A percentile compares a stretch with the other conserved stretches of the same genome.
phyloP scores from a whole-genome alignment of 2,113 vertebrate genomes.

The Anser cygnoides region DNA sequence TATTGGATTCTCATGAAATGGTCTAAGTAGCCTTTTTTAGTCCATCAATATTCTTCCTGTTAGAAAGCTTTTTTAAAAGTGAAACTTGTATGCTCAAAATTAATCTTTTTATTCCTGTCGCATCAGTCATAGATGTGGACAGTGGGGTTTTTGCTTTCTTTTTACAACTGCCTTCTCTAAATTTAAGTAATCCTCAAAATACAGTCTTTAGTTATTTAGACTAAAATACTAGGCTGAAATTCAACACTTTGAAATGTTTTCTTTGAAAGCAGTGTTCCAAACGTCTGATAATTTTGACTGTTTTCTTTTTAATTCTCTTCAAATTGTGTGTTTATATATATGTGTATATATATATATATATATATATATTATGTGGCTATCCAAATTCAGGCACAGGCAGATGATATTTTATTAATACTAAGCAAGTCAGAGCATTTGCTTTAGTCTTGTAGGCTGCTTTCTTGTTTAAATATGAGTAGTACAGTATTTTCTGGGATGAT shows the following conservation, averaged over 20 bases:
- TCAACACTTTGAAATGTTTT: not conserved
- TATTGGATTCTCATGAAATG: not conserved
- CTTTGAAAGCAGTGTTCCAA: not conserved
- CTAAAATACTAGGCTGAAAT: not conserved
- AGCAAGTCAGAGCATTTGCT: not conserved
- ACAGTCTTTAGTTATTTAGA: not conserved
- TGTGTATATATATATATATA: too few species aligned
- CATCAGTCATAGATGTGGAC: fast-evolving
- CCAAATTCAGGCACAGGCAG: not conserved
- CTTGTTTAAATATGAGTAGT: not conserved
- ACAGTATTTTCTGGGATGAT: not conserved
- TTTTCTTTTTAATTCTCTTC: not conserved
- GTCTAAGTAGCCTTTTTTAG: not conserved
- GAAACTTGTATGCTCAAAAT: not conserved
- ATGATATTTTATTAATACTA: not conserved
- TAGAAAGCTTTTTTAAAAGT: not conserved
- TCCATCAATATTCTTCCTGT: not conserved
- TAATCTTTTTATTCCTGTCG: not conserved
- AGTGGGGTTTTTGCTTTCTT: not conserved
- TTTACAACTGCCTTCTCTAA: not conserved
- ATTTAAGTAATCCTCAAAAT: not conserved
- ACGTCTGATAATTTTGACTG: not conserved
- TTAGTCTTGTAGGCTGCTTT: not conserved
- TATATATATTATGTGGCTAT: too few species aligned
- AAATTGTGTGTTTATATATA: not conserved